A percentile compares a stretch with the other conserved stretches of the same genome.
Evolutionary conservation across 1,140 invertebrate genomes (phyloP).

Genomic region (Pentalonia nigronervosa): DNA sequence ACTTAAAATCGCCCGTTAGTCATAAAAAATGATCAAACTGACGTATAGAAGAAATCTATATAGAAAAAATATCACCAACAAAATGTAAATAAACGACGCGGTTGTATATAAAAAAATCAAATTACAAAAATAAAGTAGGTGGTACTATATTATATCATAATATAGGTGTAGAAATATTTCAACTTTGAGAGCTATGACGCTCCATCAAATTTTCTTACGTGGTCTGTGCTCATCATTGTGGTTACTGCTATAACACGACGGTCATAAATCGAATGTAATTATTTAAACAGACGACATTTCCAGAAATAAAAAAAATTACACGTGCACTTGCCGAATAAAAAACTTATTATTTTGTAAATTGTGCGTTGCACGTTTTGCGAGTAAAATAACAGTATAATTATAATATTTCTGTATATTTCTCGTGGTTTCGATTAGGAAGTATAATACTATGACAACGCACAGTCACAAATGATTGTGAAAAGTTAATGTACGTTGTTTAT

Average conservation of each 20-base stretch:
- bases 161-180: neutral
- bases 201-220: neutral
- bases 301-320: neutral
- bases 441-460: neutral
- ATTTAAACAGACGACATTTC: neutral
- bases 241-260: neutral
- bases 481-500: neutral
- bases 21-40: neutral
- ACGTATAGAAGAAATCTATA: neutral
- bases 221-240: neutral
- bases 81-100: neutral
- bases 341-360: neutral
- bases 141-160: too few relatives aligned
- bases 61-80: neutral
- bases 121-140: neutral
- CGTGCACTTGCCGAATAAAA: neutral
- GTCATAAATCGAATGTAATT: constrained; percentile 8
- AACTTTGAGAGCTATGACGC: neutral
- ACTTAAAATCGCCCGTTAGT: neutral
- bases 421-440: neutral
- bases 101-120: neutral
- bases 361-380: neutral
- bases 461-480: neutral
- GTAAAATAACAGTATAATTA: neutral
- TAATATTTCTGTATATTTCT: neutral